Conservation (phyloP, 2,797 vertebrate genomes). For the Microchirus variegatus region DNA sequence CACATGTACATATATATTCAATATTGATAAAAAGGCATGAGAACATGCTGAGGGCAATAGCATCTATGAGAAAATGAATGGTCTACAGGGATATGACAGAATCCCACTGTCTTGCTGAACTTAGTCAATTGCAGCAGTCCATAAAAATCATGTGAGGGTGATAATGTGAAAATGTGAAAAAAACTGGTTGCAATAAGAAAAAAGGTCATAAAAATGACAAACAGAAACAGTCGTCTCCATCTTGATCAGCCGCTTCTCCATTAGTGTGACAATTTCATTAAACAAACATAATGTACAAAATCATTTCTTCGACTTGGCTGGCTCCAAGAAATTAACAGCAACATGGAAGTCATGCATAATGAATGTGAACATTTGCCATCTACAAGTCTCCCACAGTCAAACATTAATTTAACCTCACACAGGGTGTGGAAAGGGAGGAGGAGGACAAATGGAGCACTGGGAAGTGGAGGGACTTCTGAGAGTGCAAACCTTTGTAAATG, state of each 20-base stretch:
- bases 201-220: conserved; percentile 75
- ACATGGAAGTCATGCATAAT: conserved; percentile 83
- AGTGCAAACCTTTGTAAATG: conserved; percentile 56
- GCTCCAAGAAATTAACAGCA: conserved; percentile 82
- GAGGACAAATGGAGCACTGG: conserved; percentile 60
- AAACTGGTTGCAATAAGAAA: conserved; percentile 54
- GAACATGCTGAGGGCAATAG: conserved; percentile 21
- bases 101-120: conserved; percentile 29
- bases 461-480: conserved; percentile 49
- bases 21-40: conserved; percentile 34
- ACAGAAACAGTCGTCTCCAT: conserved; percentile 77
- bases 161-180: conserved; percentile 64
- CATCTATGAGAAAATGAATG: conserved; percentile 36
- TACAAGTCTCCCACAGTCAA: conserved; percentile 78
- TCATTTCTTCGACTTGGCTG: conserved; percentile 79
- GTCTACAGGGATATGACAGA: conserved; percentile 28
- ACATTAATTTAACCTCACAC: conserved; percentile 76
- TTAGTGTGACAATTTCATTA: conserved; percentile 84
- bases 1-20: conserved; percentile 4
- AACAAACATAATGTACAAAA: conserved; percentile 83
- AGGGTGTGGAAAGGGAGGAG: conserved; percentile 62
- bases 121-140: conserved; percentile 31
- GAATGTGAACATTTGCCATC: conserved; percentile 81
- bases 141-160: conserved; percentile 49
- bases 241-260: conserved; percentile 75